These are phyloP conservation scores for Chanos chanos DNA, from an alignment of 2,797 vertebrate species.

Conservation along the genomic window DNA sequence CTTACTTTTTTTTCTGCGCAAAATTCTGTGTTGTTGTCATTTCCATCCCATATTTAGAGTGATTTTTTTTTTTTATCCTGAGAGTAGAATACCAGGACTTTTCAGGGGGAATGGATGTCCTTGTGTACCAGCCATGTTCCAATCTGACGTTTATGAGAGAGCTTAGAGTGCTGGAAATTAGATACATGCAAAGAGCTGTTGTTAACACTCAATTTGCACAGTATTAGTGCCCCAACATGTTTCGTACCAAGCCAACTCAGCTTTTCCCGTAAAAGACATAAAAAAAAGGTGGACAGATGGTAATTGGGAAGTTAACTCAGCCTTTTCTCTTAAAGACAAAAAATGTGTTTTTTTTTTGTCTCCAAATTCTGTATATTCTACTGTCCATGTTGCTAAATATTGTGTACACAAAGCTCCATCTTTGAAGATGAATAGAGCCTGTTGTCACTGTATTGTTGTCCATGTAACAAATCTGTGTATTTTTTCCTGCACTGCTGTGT, in stretches of 20 bases:
- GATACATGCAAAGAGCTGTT: constrained; percentile 56
- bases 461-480: too few relatives aligned
- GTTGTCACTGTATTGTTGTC: too few relatives aligned
- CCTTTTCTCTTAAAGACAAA: constrained; percentile 20
- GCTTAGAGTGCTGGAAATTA: constrained; percentile 58
- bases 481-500: too few relatives aligned
- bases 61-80: constrained; percentile 2
- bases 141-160: constrained; percentile 63
- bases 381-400: too few relatives aligned
- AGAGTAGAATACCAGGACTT: constrained; percentile 14
- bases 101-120: constrained; percentile 18
- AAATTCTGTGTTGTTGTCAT: background rate
- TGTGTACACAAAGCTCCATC: too few relatives aligned
- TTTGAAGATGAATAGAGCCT: too few relatives aligned
- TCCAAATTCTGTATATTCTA: too few relatives aligned
- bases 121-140: constrained; percentile 44
- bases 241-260: constrained; percentile 29
- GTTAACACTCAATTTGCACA: constrained; percentile 67
- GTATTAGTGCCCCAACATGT: constrained; percentile 50
- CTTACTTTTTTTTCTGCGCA: too few relatives aligned
- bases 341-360: too few relatives aligned
- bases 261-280: constrained; percentile 20
- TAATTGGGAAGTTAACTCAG: constrained; percentile 11
- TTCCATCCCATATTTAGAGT: too few relatives aligned
- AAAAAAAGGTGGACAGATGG: too few relatives aligned